A percentile compares a stretch with the other conserved stretches of the same genome.
phyloP scores from a whole-genome alignment of 2,113 vertebrate species.

The Misgurnus mizolepis region DNA sequence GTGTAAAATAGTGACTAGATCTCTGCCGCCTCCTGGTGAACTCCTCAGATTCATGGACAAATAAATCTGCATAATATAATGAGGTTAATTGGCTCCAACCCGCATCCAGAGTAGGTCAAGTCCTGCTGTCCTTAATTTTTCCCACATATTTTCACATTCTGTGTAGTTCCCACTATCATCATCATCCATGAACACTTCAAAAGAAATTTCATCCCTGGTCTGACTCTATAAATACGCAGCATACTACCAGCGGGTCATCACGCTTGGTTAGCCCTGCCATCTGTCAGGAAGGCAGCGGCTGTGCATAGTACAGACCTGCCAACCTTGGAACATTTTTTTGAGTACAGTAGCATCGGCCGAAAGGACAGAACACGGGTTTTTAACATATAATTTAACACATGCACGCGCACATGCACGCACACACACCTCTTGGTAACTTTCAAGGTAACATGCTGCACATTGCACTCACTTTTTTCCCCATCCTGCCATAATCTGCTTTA shows the following conservation, averaged over 20 bases:
- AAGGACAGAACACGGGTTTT: too few species aligned
- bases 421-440: too few species aligned
- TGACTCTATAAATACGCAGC: constrained; percentile 35
- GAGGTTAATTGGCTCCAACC: constrained; percentile 10
- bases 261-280: constrained; percentile 33
- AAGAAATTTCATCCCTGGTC: constrained; percentile 14
- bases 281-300: constrained; percentile 30
- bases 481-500: too few species aligned
- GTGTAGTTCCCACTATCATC: not conserved
- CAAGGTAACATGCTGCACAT: too few species aligned
- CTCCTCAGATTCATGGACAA: not conserved
- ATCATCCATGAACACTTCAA: constrained; percentile 23
- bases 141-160: constrained; percentile 16
- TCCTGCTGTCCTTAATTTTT: constrained; percentile 8
- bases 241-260: constrained; percentile 20
- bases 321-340: too few species aligned
- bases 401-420: too few species aligned
- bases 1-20: not conserved
- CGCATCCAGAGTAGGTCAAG: constrained; percentile 14
- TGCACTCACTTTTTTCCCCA: too few species aligned
- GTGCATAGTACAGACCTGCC: not conserved
- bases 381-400: too few species aligned
- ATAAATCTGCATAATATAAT: constrained; percentile 2
- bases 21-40: not conserved
- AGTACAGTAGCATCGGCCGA: too few species aligned